These are phyloP conservation scores for Paguma larvata DNA, from an alignment of 2,797 vertebrate genomes.

Conservation along the genomic window DNA sequence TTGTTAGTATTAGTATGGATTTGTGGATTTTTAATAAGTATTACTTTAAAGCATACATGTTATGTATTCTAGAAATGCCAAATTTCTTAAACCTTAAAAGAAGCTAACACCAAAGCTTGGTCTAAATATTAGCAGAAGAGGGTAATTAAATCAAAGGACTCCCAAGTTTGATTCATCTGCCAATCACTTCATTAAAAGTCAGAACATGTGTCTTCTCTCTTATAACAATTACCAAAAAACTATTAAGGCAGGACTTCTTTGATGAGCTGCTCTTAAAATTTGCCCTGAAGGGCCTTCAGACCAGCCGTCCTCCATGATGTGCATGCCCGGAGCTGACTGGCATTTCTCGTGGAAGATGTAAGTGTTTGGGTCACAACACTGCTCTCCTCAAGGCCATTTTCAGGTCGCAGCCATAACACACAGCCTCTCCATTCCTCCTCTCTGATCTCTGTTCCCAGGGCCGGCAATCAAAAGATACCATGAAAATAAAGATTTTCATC, in stretches of 20 bases:
- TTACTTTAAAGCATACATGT: not conserved
- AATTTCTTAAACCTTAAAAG: not conserved
- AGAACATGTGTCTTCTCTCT: not conserved
- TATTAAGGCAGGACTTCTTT: slow-evolving; percentile 12
- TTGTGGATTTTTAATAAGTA: slow-evolving; percentile 23
- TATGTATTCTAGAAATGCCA: not conserved
- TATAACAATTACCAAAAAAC: not conserved
- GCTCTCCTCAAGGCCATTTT: not conserved
- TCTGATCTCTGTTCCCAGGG: not conserved
- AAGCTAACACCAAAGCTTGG: not conserved
- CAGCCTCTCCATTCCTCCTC: not conserved
- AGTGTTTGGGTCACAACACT: not conserved
- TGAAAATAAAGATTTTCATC: not conserved
- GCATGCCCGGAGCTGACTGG: not conserved
- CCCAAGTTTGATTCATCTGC: not conserved
- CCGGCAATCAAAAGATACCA: not conserved
- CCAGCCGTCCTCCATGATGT: not conserved
- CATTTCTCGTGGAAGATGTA: not conserved
- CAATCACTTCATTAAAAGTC: not conserved
- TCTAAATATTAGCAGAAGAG: not conserved
- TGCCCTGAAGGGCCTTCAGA: not conserved
- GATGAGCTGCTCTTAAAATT: not conserved
- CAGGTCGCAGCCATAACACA: not conserved
- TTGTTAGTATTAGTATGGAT: not conserved
- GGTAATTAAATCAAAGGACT: not conserved